phyloP scores from a whole-genome alignment of 2,888 invertebrate species.

The Carpatolechia fugitivella region DNA sequence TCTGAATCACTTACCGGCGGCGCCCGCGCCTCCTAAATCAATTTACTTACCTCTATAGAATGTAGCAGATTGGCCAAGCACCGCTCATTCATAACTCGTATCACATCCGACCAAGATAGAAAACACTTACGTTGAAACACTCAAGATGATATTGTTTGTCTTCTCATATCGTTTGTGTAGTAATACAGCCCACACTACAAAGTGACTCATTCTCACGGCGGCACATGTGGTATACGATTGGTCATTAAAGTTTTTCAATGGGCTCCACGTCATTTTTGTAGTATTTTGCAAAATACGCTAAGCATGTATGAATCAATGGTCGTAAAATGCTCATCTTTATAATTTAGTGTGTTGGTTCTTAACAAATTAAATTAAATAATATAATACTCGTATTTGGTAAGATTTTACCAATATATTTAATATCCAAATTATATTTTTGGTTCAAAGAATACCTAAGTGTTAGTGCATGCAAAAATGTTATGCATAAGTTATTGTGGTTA shows the following conservation, averaged over 20 bases:
- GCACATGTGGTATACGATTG: slow-evolving; percentile 45
- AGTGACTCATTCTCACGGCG: slow-evolving; percentile 42
- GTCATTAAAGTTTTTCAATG: slow-evolving; percentile 54
- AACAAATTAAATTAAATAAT: no score
- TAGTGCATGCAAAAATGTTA: no score
- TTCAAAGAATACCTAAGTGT: no score
- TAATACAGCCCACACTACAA: slow-evolving; percentile 28
- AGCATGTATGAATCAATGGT: slow-evolving; percentile 6
- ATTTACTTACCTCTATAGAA: slow-evolving; percentile 31
- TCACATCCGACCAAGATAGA: slow-evolving; percentile 50
- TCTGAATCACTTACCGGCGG: slow-evolving; percentile 35
- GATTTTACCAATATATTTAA: no score
- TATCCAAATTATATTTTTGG: no score
- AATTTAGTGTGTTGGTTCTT: no score
- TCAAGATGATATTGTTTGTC: slow-evolving; percentile 38
- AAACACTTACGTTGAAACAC: slow-evolving; percentile 34
- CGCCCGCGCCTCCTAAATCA: slow-evolving; percentile 37
- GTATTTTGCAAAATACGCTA: slow-evolving; percentile 27
- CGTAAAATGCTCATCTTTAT: not conserved
- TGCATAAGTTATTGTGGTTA: not conserved
- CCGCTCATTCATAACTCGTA: slow-evolving; percentile 63
- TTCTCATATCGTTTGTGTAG: slow-evolving; percentile 49
- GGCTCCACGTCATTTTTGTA: slow-evolving; percentile 51
- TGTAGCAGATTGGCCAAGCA: slow-evolving; percentile 41
- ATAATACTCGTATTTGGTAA: no score